A percentile compares a stretch with the other conserved stretches of the same genome.
phyloP scores from a whole-genome alignment of 2,888 invertebrate species.

The Diarsia rubi region DNA sequence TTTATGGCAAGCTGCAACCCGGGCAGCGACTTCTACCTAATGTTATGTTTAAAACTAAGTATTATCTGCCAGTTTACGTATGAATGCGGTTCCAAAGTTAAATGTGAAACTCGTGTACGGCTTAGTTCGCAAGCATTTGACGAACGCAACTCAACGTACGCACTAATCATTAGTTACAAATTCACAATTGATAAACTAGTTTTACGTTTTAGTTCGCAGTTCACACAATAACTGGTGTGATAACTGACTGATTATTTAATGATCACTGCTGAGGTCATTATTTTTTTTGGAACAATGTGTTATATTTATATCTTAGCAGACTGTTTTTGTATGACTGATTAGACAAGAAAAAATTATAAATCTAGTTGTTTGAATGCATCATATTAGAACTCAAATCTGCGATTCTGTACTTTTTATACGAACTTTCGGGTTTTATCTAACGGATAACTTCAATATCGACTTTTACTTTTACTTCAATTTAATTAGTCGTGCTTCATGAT shows the following conservation, averaged over 20 bases:
- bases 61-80: conserved; percentile 44
- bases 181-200: conserved; percentile 30
- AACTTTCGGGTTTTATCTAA: not conserved
- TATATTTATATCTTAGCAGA: not conserved
- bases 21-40: not conserved
- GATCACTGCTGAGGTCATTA: not conserved
- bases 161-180: conserved; percentile 18
- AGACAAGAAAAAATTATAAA: not conserved
- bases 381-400: not conserved
- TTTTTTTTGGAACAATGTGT: not conserved
- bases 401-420: not conserved
- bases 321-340: not conserved
- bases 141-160: conserved; percentile 24
- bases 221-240: no score
- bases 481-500: not conserved
- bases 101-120: conserved; percentile 72
- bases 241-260: not conserved
- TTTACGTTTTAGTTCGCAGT: conserved; percentile 7
- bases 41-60: conserved; percentile 12
- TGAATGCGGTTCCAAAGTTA: conserved; percentile 70
- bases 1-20: not conserved
- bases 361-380: not conserved
- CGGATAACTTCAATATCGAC: not conserved
- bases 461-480: no score
- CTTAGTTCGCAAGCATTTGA: conserved; percentile 61